Evolutionary conservation across 2,797 vertebrate species (phyloP), one percentile per base, ranked within the genome.

Genomic region (Coracias cyanogaster): DNA sequence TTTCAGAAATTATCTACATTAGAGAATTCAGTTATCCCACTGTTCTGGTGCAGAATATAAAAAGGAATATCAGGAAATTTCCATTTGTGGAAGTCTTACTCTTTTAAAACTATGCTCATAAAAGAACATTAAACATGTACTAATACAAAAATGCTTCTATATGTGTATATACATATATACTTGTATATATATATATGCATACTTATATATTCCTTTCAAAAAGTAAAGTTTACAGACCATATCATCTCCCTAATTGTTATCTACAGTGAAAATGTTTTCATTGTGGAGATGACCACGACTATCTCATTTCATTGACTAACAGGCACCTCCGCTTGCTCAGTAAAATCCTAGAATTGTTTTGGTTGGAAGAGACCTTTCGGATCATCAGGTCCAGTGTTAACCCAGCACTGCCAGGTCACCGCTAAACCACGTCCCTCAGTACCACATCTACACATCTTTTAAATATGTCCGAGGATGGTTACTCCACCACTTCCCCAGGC

Each of bases 1-100:
- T 90, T 93, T 83, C 61, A 90, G 77, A 94, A 97, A 94, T 91
- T 83, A 78, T 57, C 52, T 83, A 29, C 54, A 77, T 78, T 12
- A 72, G 25, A 86, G 55, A 91, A 90, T 84, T 94, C 46, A 69
- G 31, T 78, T 93, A 82, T 86, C 49, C 46, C 21, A 90, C 66
- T 82, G 12, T 83, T 91, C 57, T 89, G 33, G 14, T 64, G 37
- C 28, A 72, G 51, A 88, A 84, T 31, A 16, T 60, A 48, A 64
- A 88, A 89, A 86, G 25, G 1, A 64, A 64, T 65, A 85, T 2
- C 2, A 9, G 66, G n/a, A 58, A 15, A 35, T 84, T 88, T 86
- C 37, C 4, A 15, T 82, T 84, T 93, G 5, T 9, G 28, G 25
- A 55, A 64, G 74, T 46, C 48, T 46, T 49, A 46, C 10, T 12